Conservation (phyloP, 2,888 invertebrate species). For the Drosophila algonquin region DNA sequence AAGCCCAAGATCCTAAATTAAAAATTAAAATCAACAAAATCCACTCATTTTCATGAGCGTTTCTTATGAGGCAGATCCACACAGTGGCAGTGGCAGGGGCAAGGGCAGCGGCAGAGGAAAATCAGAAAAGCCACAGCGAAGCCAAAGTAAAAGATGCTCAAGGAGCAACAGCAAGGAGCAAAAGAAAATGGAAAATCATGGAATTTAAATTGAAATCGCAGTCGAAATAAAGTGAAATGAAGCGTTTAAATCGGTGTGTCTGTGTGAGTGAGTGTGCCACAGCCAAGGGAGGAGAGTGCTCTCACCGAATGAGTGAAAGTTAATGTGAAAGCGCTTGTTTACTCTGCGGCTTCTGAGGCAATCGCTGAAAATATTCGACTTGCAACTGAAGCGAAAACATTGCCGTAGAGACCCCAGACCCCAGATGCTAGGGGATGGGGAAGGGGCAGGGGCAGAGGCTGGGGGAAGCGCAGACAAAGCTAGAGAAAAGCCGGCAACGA, state of each 20-base stretch:
- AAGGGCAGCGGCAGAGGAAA: background rate
- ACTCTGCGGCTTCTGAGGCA: slow-evolving; percentile 66
- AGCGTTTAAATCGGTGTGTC: slow-evolving; percentile 70
- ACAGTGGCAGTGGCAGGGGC: too few species aligned
- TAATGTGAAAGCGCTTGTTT: slow-evolving; percentile 74
- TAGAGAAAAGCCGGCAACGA: slow-evolving; percentile 21
- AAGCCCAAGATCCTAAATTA: slow-evolving; percentile 61
- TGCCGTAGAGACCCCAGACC: slow-evolving; percentile 55
- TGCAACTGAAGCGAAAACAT: slow-evolving; percentile 70
- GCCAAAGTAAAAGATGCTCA: slow-evolving; percentile 57
- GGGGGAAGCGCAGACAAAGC: slow-evolving; percentile 28
- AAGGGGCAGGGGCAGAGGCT: slow-evolving; percentile 2
- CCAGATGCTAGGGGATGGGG: background rate
- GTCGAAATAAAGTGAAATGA: slow-evolving; percentile 79
- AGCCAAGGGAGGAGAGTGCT: slow-evolving; percentile 3
- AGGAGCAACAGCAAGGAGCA: slow-evolving; percentile 11
- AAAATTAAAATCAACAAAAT: slow-evolving; percentile 73
- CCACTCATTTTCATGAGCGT: slow-evolving; percentile 61
- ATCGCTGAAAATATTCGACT: slow-evolving; percentile 74
- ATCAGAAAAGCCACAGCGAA: slow-evolving; percentile 42
- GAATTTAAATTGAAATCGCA: slow-evolving; percentile 80
- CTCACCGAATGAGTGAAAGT: slow-evolving; percentile 55
- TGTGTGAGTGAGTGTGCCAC: slow-evolving; percentile 26
- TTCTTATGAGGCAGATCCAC: slow-evolving; percentile 22
- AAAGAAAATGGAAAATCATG: slow-evolving; percentile 58